These are phyloP conservation scores for Dorcus parallelipipedus DNA, from an alignment of 2,888 invertebrate species.

Conservation along the genomic window DNA sequence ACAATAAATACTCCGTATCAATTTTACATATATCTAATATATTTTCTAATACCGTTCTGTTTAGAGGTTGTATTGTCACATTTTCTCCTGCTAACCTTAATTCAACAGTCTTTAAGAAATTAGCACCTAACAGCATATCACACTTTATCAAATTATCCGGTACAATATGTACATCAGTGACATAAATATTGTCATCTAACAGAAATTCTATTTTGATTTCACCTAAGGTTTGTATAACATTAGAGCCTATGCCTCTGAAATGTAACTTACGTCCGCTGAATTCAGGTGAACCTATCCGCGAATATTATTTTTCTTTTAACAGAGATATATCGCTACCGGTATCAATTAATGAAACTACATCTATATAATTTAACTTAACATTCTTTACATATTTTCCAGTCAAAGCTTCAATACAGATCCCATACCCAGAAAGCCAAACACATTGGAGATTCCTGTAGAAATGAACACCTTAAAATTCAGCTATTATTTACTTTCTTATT, in stretches of 20 bases:
- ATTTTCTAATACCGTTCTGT: not conserved
- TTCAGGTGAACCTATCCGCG: constrained; percentile 2
- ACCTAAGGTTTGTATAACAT: constrained; percentile 8
- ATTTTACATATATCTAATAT: not conserved
- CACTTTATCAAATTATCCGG: constrained; percentile 7
- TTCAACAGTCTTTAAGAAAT: constrained; percentile 3
- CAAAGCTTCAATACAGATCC: not conserved
- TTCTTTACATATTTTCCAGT: not conserved
- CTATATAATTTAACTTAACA: not conserved
- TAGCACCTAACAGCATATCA: constrained; percentile 10
- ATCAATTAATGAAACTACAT: too few species aligned
- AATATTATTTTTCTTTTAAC: not conserved
- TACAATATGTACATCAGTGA: constrained; percentile 10
- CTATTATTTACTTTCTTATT: constrained; percentile 1
- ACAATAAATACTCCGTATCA: not conserved
- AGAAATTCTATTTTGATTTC: constrained; percentile 1
- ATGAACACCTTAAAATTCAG: too few species aligned
- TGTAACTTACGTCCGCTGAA: constrained; percentile 4
- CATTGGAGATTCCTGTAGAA: too few species aligned
- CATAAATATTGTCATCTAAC: constrained; percentile 1
- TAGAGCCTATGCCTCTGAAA: constrained; percentile 8
- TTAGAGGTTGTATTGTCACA: not conserved
- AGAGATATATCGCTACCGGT: too few species aligned
- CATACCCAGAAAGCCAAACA: too few species aligned
- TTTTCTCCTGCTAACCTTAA: not conserved